Evolutionary conservation across 2,888 invertebrate genomes (phyloP), one percentile per base, ranked within the genome.

Genomic region (Napeogenes sylphis): DNA sequence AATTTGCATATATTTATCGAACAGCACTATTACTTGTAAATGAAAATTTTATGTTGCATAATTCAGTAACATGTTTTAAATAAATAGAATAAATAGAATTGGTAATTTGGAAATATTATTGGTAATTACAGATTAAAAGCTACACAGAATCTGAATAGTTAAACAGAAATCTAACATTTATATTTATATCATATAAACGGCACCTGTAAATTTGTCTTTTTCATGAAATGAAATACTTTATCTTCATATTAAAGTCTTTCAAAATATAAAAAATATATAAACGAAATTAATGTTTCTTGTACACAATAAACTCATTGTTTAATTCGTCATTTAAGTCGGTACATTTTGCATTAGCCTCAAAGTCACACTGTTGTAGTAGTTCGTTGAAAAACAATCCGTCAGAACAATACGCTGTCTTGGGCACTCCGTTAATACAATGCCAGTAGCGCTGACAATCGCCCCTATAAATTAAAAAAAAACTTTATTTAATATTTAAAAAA

Each of bases 381-480:
- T 80, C 78, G 73, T 89, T 89, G 82, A 90, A 91, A 77, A 79
- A 87, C 0, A 90, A 76, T 0, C 90, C 90, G 57, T 90, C 90
- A 0, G 83, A 69, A 58, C 90, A 91, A 77, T 80, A 84, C 0
- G 68, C 69, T 0, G 79, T 71, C 47, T 83, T 78, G 0, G 85
- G 79, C 0, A 81, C 66, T 0, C 88, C 87, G 4, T 71, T 68
- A 0, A 71, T 67, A 61, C 90, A 90, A 0, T 75, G 80, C 90
- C 90, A 90, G 75, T 77, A 91, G 0, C 86, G 79, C 47, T 88
- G 90, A 70, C 90, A 90, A 68, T 90, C 89, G 51, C 82, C 84
- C 57, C 90, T 90, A 77, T 0, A 64, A 61, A 60, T 21, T 13
- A 54, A 51, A 58, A 33, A 54, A 51, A 58, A 33, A 51, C 38